phyloP scores from a whole-genome alignment of 1,140 invertebrate species.

The Euborellia annulipes region DNA sequence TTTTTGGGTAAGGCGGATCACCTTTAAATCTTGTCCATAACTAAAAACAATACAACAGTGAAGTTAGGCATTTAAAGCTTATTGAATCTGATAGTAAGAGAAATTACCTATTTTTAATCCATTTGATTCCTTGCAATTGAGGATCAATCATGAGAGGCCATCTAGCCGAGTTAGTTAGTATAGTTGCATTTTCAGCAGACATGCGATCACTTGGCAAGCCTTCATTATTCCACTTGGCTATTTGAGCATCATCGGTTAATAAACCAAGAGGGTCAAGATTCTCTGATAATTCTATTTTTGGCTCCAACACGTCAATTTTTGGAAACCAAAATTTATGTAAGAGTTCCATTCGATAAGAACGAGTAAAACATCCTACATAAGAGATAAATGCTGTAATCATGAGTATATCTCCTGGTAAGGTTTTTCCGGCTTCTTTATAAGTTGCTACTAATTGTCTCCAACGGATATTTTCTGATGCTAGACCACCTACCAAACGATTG shows the following conservation, averaged over 20 bases:
- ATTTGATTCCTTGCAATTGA: constrained; percentile 81
- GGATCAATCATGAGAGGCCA: constrained; percentile 96
- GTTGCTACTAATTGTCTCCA: constrained; percentile 57
- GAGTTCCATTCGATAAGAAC: constrained; percentile 64
- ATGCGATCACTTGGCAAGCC: constrained; percentile 81
- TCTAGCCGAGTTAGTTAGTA: constrained; percentile 71
- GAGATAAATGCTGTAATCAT: constrained; percentile 88
- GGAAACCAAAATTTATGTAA: constrained; percentile 69
- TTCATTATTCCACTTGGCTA: constrained; percentile 89
- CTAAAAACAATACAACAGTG: neutral
- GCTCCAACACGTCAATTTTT: constrained; percentile 41
- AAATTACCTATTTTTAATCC: constrained; percentile 71
- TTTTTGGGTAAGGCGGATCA: constrained; percentile 61
- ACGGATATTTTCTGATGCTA: constrained; percentile 81
- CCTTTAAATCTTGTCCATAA: constrained; percentile 46
- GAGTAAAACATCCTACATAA: constrained; percentile 87
- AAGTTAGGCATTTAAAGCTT: neutral
- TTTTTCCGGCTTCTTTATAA: constrained; percentile 42
- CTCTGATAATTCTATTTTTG: constrained; percentile 60
- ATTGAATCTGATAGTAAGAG: neutral
- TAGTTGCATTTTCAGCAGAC: constrained; percentile 90
- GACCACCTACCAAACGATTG: constrained; percentile 78
- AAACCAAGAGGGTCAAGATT: constrained; percentile 64
- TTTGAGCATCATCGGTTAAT: constrained; percentile 77
- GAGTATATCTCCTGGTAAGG: constrained; percentile 77